These are phyloP conservation scores for Plumapathes pennacea DNA, from an alignment of 92 coral and sea anemone genomes.

Conservation along the genomic window DNA sequence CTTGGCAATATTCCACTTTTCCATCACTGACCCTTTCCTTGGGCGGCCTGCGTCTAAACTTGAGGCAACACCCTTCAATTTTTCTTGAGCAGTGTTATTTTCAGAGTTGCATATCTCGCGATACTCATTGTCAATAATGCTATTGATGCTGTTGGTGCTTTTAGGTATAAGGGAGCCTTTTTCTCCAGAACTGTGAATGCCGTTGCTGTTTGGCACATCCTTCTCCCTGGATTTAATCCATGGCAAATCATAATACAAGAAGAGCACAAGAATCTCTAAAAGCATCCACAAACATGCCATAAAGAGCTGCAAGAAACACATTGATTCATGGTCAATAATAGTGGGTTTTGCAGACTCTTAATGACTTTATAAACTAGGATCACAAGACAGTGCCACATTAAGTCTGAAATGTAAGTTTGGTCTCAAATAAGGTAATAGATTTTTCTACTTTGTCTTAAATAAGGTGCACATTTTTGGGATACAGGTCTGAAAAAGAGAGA, in stretches of 20 bases:
- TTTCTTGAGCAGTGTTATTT: neutral
- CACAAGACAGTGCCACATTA: too few relatives aligned
- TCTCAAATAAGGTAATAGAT: too few relatives aligned
- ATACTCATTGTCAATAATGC: neutral
- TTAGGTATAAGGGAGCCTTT: neutral
- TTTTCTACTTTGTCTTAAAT: too few relatives aligned
- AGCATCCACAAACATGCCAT: conserved; percentile 81
- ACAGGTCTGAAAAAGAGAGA: too few relatives aligned
- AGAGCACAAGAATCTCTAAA: conserved; percentile 62
- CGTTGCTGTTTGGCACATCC: neutral
- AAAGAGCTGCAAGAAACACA: conserved; percentile 54
- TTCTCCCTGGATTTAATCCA: conserved; percentile 6
- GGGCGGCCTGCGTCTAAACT: conserved; percentile 6
- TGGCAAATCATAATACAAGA: conserved; percentile 76
- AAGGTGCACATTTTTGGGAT: too few relatives aligned
- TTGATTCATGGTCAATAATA: too few relatives aligned
- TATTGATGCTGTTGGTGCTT: neutral
- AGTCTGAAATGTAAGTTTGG: too few relatives aligned
- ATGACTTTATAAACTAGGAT: too few relatives aligned
- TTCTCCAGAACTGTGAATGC: neutral
- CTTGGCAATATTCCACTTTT: conserved; percentile 54
- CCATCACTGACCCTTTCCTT: conserved; percentile 27
- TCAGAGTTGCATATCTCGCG: neutral
- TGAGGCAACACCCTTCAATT: neutral
- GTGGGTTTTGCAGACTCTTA: too few relatives aligned